These are phyloP conservation scores for Melanotaenia nigrans DNA, from an alignment of 2,797 vertebrate genomes.

Conservation along the genomic window DNA sequence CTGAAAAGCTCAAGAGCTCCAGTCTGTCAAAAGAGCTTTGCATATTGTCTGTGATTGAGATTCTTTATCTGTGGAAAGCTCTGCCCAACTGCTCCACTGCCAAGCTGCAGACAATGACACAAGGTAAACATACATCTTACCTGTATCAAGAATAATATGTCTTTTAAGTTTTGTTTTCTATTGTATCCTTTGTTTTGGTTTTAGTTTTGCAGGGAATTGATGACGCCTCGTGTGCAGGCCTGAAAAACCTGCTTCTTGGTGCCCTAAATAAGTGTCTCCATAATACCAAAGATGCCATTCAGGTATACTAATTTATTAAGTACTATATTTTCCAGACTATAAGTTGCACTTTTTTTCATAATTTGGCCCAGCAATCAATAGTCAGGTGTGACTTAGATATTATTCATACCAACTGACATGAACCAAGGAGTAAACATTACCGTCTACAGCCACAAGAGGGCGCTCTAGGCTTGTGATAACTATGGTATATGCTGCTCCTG, in stretches of 20 bases:
- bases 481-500: too few relatives aligned
- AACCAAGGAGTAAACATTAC: too few relatives aligned
- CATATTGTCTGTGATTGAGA: constrained; percentile 93
- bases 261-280: constrained; percentile 95
- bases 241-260: constrained; percentile 96
- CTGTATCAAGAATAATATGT: too few relatives aligned
- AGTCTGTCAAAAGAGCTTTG: constrained; percentile 89
- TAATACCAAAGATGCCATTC: constrained; percentile 92
- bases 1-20: constrained; percentile 90
- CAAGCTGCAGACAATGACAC: constrained; percentile 93
- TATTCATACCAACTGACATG: too few relatives aligned
- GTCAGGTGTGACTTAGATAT: too few relatives aligned
- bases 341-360: too few relatives aligned
- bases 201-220: constrained; percentile 92
- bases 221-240: constrained; percentile 85
- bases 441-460: too few relatives aligned
- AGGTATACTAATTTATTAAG: constrained; percentile 78
- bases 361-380: too few relatives aligned
- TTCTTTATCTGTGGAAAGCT: constrained; percentile 97
- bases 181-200: constrained; percentile 7
- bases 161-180: neutral
- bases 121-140: constrained; percentile 79
- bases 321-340: too few relatives aligned
- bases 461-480: too few relatives aligned
- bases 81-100: constrained; percentile 93